Percentiles rank a stretch among this genome's conserved stretches.
phyloP scores from a whole-genome alignment of 2,113 vertebrate genomes.

The Melanostigma gelatinosum region DNA sequence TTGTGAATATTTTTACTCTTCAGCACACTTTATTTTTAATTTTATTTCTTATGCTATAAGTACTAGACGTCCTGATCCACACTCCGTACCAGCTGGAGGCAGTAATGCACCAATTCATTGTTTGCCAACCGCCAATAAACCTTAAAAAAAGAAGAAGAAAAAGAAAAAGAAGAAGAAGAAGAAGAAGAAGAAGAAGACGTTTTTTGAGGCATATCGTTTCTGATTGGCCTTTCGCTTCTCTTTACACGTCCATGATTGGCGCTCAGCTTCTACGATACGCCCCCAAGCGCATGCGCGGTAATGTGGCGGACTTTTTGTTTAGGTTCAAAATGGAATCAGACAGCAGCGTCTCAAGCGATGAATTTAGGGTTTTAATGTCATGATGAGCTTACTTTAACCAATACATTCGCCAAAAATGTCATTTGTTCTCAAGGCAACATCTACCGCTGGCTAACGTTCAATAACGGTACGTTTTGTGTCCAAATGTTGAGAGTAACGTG shows the following conservation, averaged over 20 bases:
- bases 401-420: accelerated
- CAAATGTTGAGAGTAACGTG: accelerated
- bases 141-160: not conserved
- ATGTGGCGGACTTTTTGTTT: constrained; percentile 28
- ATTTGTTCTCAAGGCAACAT: not conserved
- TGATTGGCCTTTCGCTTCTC: constrained; percentile 36
- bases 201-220: not conserved
- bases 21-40: too few species aligned
- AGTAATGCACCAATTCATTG: too few species aligned
- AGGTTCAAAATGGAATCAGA: not conserved
- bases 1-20: too few species aligned
- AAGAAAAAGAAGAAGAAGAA: too few species aligned
- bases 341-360: not conserved
- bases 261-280: not conserved
- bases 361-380: not conserved
- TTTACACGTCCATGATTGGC: constrained; percentile 28
- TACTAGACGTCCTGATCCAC: too few species aligned
- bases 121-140: too few species aligned
- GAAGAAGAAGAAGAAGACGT: not conserved
- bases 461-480: constrained; percentile 18
- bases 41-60: too few species aligned
- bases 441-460: not conserved
- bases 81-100: too few species aligned
- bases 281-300: constrained; percentile 5
- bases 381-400: not conserved